Percentiles rank a stretch among this genome's conserved stretches.
These are phyloP conservation scores for Aphrocallistes beatrix DNA, from an alignment of 37 sponge, comb jelly and placozoan genomes.

Conservation along the genomic window DNA sequence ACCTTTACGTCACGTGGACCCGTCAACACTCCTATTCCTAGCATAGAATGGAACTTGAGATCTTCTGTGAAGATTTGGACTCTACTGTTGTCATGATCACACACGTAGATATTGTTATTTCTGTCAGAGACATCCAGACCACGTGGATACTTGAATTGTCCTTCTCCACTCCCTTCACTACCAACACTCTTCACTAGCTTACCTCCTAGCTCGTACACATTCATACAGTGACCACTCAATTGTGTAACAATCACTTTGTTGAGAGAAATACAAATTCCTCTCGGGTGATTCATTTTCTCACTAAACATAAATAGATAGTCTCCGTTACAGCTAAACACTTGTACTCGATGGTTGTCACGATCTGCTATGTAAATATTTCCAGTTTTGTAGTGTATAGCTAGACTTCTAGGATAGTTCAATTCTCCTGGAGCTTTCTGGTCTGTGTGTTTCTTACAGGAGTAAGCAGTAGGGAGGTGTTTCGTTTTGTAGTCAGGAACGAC, in stretches of 20 bases:
- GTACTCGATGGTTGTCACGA: neutral
- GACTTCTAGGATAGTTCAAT: neutral
- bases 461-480: neutral
- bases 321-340: neutral
- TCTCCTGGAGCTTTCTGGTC: constrained; percentile 13
- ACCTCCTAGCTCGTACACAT: neutral
- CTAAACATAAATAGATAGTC: neutral
- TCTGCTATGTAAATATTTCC: constrained; percentile 4
- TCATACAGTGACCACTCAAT: neutral
- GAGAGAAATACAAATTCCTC: neutral
- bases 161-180: neutral
- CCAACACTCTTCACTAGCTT: neutral
- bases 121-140: neutral
- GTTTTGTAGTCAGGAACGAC: constrained; percentile 8
- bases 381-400: neutral
- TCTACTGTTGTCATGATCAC: neutral
- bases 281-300: neutral
- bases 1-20: neutral
- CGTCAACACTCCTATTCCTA: neutral
- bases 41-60: neutral
- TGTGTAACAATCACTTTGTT: neutral
- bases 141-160: neutral
- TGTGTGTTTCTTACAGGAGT: neutral
- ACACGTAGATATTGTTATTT: neutral
- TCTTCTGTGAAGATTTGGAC: neutral